These are phyloP conservation scores for Eublepharis macularius DNA, from an alignment of 2,113 vertebrate genomes.

Conservation along the genomic window DNA sequence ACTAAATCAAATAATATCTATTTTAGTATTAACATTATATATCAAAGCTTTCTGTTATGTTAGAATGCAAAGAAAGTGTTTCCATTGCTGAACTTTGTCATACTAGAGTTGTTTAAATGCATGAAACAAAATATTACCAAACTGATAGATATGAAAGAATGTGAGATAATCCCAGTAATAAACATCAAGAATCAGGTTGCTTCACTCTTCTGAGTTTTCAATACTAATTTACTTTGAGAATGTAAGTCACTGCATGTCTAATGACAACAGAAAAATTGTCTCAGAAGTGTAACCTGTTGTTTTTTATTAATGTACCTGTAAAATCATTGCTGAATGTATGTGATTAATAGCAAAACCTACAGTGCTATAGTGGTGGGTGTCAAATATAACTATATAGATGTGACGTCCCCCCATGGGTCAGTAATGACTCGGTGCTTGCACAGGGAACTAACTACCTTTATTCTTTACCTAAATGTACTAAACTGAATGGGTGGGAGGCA, in stretches of 20 bases:
- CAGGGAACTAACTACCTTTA: no score
- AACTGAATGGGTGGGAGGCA: not conserved
- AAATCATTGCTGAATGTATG: not conserved
- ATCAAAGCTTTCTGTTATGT: not conserved
- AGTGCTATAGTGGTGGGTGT: not conserved
- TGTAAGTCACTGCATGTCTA: not conserved
- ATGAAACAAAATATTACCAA: not conserved
- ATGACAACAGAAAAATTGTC: not conserved
- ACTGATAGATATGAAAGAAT: not conserved
- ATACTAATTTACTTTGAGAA: no score
- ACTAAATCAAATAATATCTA: not conserved
- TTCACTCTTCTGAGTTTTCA: not conserved
- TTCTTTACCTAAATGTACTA: no score
- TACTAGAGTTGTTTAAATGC: not conserved
- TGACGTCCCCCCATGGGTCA: no score
- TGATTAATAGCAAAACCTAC: no score
- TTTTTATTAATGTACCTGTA: not conserved
- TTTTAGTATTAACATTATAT: fast-evolving
- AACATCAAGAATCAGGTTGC: not conserved
- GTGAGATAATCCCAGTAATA: not conserved
- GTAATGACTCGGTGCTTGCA: no score
- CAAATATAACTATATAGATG: not conserved
- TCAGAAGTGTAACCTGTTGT: not conserved
- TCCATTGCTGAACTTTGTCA: not conserved
- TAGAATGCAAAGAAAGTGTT: not conserved